These are phyloP conservation scores for Sycophaga agraensis DNA, from an alignment of 1,140 invertebrate genomes.

Conservation along the genomic window DNA sequence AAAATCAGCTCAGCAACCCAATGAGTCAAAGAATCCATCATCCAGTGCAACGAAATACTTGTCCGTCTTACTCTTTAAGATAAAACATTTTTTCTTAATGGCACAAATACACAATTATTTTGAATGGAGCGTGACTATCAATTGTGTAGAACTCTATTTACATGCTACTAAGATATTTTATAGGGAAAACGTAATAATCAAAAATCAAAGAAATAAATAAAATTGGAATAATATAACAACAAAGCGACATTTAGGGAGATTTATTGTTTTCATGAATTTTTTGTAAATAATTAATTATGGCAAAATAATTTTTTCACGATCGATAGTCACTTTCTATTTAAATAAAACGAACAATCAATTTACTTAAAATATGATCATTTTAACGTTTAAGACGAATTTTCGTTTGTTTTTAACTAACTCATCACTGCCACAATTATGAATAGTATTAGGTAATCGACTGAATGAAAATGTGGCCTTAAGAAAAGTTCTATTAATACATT, in stretches of 20 bases:
- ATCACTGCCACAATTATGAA: constrained; percentile 16
- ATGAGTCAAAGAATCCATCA: constrained; percentile 59
- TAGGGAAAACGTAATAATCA: constrained; percentile 22
- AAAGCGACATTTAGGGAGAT: too few species aligned
- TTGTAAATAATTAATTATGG: too few species aligned
- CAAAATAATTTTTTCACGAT: constrained; percentile 7
- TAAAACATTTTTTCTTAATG: constrained; percentile 29
- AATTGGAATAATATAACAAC: too few species aligned
- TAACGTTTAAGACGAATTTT: constrained; percentile 15
- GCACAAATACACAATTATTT: constrained; percentile 2
- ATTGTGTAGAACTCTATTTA: too few species aligned
- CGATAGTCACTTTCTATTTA: constrained; percentile 13
- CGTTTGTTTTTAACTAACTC: constrained; percentile 23
- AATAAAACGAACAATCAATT: constrained; percentile 9
- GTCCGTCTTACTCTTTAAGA: constrained; percentile 48
- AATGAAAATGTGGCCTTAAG: constrained; percentile 19
- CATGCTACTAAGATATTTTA: not conserved
- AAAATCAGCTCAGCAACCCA: constrained; percentile 29
- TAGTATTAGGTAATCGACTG: constrained; percentile 26
- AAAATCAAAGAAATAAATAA: too few species aligned
- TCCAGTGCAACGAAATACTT: constrained; percentile 55
- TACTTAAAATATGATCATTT: constrained; percentile 19
- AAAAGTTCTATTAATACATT: constrained; percentile 3
- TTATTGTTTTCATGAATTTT: too few species aligned
- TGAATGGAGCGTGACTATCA: constrained; percentile 12